A percentile compares a stretch with the other conserved stretches of the same genome.
Evolutionary conservation across 2,113 vertebrate genomes (phyloP).

Genomic region (Pteropus alecto): DNA sequence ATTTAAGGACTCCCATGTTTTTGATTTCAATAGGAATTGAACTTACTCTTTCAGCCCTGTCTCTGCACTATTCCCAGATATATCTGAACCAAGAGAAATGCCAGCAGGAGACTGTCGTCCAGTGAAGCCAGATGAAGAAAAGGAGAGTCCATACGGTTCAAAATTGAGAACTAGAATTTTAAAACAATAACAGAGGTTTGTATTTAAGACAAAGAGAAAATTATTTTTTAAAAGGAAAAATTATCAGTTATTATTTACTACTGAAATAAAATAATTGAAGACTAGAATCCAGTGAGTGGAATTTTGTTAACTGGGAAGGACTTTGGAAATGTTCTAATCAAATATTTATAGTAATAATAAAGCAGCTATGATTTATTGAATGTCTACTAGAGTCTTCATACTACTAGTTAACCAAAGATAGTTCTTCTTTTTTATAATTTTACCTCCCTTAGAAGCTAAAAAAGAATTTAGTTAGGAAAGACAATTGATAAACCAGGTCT

Average conservation of each 20-base stretch:
- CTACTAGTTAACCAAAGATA: neutral
- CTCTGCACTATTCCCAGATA: conserved; percentile 92
- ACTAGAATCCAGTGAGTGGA: neutral
- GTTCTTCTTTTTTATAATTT: conserved; percentile 1
- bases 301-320: conserved; percentile 5
- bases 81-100: conserved; percentile 91
- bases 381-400: neutral
- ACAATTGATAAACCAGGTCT: neutral
- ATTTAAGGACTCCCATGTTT: neutral
- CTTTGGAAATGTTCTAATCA: neutral
- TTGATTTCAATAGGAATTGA: conserved; percentile 39
- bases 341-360: conserved; percentile 1
- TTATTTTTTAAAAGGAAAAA: neutral
- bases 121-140: conserved; percentile 87
- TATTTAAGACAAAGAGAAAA: conserved; percentile 50
- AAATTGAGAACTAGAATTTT: conserved; percentile 90
- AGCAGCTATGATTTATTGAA: neutral
- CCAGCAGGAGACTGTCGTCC: conserved; percentile 94
- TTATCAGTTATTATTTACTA: neutral
- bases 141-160: conserved; percentile 93
- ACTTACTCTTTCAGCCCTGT: conserved; percentile 90
- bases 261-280: conserved; percentile 35
- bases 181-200: conserved; percentile 66
- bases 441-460: neutral
- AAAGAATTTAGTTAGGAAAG: conserved; percentile 29